phyloP scores from a whole-genome alignment of 2,113 vertebrate species.

The Plecotus auritus region DNA sequence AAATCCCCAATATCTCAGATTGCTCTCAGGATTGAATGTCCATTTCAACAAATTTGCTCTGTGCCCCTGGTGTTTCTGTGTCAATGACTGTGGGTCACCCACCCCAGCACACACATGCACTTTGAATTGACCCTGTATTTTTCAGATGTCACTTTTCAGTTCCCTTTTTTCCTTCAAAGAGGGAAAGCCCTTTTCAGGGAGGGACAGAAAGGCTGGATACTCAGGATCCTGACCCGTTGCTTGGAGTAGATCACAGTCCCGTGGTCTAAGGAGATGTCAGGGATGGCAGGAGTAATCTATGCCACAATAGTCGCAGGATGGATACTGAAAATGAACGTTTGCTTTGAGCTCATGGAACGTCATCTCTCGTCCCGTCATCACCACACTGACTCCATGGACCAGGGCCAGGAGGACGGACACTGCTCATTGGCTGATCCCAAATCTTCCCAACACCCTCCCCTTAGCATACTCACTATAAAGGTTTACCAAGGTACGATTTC shows the following conservation, averaged over 20 bases:
- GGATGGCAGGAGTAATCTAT: accelerated
- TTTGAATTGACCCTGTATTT: neutral
- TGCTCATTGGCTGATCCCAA: neutral
- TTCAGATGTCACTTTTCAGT: neutral
- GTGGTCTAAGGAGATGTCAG: accelerated
- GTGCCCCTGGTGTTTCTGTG: neutral
- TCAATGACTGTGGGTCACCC: accelerated
- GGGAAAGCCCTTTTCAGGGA: neutral
- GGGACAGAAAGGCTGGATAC: too few relatives aligned
- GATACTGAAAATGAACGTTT: neutral
- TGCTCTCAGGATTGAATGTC: neutral
- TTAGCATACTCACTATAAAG: neutral
- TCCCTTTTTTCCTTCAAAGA: neutral
- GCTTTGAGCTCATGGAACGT: neutral
- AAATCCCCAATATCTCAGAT: neutral
- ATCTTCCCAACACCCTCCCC: neutral
- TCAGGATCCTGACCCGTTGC: too few relatives aligned
- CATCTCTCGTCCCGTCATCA: too few relatives aligned
- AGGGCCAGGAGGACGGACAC: neutral
- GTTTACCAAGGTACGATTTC: neutral
- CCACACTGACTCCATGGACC: accelerated
- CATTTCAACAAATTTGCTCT: neutral
- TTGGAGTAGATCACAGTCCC: neutral
- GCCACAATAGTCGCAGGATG: accelerated
- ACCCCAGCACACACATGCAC: neutral